Percentiles rank a stretch among this genome's conserved stretches.
Evolutionary conservation across 2,113 vertebrate species (phyloP).

Genomic region (Numenius arquata): DNA sequence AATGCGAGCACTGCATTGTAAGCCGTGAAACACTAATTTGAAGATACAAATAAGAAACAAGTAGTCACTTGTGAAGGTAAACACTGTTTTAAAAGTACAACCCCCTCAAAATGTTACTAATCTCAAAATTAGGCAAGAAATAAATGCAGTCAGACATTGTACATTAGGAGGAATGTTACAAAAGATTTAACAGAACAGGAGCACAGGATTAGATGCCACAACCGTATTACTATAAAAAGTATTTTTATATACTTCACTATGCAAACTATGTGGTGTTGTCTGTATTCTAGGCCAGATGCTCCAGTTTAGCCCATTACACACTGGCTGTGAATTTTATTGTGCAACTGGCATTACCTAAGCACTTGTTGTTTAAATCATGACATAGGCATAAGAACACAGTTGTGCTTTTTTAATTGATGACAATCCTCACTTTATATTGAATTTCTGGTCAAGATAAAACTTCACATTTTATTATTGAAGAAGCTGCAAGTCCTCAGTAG

Average conservation of each 20-base stretch:
- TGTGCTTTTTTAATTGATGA: not conserved
- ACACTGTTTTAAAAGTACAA: not conserved
- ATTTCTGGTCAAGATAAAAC: not conserved
- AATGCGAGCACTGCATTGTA: not conserved
- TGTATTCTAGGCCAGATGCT: not conserved
- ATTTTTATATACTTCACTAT: not conserved
- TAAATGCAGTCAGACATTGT: not conserved
- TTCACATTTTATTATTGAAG: not conserved
- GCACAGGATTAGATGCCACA: not conserved
- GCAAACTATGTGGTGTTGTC: not conserved
- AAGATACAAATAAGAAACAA: constrained; percentile 3
- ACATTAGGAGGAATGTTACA: not conserved
- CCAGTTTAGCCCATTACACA: not conserved
- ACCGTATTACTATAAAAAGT: not conserved
- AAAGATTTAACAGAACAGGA: not conserved
- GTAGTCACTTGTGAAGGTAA: constrained; percentile 8
- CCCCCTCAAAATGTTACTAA: not conserved
- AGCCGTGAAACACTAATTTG: not conserved
- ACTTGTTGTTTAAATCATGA: not conserved
- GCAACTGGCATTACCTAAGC: not conserved
- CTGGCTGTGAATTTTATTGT: not conserved
- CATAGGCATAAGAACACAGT: not conserved
- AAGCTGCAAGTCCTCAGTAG: not conserved
- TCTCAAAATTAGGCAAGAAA: not conserved
- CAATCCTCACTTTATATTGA: not conserved